These are phyloP conservation scores for Drosophila asahinai DNA, from an alignment of 1,140 invertebrate species.

Conservation along the genomic window DNA sequence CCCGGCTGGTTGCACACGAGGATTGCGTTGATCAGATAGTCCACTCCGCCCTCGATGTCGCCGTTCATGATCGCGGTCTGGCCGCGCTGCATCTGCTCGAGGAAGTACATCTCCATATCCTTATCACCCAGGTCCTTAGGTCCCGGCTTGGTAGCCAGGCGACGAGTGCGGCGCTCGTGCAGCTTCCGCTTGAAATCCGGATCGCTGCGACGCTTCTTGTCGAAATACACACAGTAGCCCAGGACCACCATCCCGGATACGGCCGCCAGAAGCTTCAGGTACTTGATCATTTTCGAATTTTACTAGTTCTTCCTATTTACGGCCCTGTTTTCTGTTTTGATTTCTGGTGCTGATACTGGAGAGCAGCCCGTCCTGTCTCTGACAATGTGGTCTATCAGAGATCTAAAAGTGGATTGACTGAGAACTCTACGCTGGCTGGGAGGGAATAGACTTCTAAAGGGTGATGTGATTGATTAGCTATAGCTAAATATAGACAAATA, in stretches of 20 bases:
- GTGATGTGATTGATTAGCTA: not conserved
- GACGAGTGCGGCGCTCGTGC: constrained; percentile 54
- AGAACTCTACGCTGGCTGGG: not conserved
- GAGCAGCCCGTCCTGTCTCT: not conserved
- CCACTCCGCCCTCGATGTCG: constrained; percentile 94
- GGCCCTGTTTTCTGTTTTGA: not conserved
- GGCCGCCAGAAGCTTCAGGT: constrained; percentile 92
- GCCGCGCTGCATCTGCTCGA: constrained; percentile 91
- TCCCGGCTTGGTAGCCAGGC: not conserved
- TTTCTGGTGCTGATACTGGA: constrained; percentile 2
- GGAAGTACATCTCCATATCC: constrained; percentile 88
- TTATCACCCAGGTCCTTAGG: constrained; percentile 80
- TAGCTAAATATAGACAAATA: too few species aligned
- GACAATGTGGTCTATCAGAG: constrained; percentile 1
- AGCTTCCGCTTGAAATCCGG: constrained; percentile 95
- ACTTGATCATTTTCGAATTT: constrained; percentile 61
- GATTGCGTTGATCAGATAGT: constrained; percentile 97
- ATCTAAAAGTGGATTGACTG: not conserved
- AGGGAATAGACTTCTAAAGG: not conserved
- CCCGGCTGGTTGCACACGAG: constrained; percentile 97
- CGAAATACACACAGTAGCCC: constrained; percentile 99
- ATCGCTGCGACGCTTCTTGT: constrained; percentile 95
- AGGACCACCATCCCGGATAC: constrained; percentile 89
- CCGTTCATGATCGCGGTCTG: constrained; percentile 94
- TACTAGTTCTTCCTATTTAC: not conserved